These are phyloP conservation scores for Lepus townsendii DNA, from an alignment of 2,797 vertebrate genomes.

Conservation along the genomic window DNA sequence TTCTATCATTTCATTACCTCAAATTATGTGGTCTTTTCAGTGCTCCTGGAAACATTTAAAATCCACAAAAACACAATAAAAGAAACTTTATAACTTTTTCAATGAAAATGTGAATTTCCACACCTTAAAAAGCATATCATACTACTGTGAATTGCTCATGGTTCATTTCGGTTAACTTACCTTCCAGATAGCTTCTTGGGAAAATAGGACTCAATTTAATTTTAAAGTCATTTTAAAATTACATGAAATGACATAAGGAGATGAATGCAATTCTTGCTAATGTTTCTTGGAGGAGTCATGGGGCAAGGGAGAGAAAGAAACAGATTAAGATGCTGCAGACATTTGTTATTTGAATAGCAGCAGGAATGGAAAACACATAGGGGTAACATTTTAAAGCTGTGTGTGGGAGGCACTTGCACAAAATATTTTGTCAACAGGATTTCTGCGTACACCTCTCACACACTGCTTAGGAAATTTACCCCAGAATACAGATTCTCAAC, in stretches of 20 bases:
- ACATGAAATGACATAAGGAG: slow-evolving; percentile 70
- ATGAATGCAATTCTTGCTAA: slow-evolving; percentile 66
- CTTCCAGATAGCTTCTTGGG: slow-evolving; percentile 62
- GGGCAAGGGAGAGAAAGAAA: slow-evolving; percentile 75
- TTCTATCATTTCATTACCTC: neutral
- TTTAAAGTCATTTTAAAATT: slow-evolving; percentile 69
- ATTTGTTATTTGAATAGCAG: slow-evolving; percentile 67
- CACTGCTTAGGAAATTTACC: slow-evolving; percentile 76
- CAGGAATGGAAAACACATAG: slow-evolving; percentile 76
- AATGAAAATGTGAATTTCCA: slow-evolving; percentile 38
- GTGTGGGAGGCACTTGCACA: slow-evolving; percentile 75
- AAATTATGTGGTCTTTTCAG: neutral
- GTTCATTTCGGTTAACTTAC: slow-evolving; percentile 48
- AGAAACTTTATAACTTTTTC: neutral
- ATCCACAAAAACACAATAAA: neutral
- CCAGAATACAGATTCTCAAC: slow-evolving; percentile 73
- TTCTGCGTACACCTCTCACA: slow-evolving; percentile 76
- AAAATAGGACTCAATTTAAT: slow-evolving; percentile 49
- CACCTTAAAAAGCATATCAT: slow-evolving; percentile 10
- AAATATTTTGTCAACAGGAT: slow-evolving; percentile 83
- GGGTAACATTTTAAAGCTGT: slow-evolving; percentile 80
- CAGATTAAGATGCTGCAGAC: slow-evolving; percentile 51
- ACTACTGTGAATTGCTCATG: neutral
- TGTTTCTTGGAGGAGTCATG: slow-evolving; percentile 74
- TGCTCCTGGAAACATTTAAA: slow-evolving; percentile 47